phyloP scores from a whole-genome alignment of 1,140 invertebrate genomes.

The Scaptomyza hsui region DNA sequence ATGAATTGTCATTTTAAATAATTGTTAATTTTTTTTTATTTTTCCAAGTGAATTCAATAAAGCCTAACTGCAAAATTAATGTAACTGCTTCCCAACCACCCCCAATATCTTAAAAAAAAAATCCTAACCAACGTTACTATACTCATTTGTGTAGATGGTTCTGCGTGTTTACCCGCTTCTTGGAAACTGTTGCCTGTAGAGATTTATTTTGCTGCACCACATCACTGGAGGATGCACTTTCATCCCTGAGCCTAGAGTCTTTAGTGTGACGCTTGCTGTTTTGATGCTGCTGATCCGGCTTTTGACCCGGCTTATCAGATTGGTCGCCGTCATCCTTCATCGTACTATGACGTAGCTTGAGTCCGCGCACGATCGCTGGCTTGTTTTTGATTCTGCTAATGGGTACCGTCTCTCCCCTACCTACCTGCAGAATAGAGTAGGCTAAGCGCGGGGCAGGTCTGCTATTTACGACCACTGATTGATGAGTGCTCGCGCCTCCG shows the following conservation, averaged over 20 bases:
- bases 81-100: background rate
- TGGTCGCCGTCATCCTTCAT: slow-evolving; percentile 50
- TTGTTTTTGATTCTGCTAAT: background rate
- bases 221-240: background rate
- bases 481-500: slow-evolving; percentile 1
- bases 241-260: no score
- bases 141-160: slow-evolving; percentile 16
- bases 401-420: background rate
- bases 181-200: background rate
- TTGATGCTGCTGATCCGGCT: slow-evolving; percentile 5
- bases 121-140: slow-evolving; percentile 25
- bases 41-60: background rate
- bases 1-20: background rate
- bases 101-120: slow-evolving; percentile 6
- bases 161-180: slow-evolving; percentile 64
- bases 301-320: slow-evolving; percentile 33
- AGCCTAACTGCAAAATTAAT: slow-evolving; percentile 22
- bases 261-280: slow-evolving; percentile 46
- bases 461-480: background rate
- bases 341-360: background rate
- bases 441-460: slow-evolving; percentile 24
- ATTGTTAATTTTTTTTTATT: background rate
- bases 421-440: slow-evolving; percentile 19
- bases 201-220: slow-evolving; percentile 6
- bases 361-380: background rate